A percentile compares a stretch with the other conserved stretches of the same genome.
Conservation (phyloP, 2,888 invertebrate genomes). For the Prenolepis imparis region DNA sequence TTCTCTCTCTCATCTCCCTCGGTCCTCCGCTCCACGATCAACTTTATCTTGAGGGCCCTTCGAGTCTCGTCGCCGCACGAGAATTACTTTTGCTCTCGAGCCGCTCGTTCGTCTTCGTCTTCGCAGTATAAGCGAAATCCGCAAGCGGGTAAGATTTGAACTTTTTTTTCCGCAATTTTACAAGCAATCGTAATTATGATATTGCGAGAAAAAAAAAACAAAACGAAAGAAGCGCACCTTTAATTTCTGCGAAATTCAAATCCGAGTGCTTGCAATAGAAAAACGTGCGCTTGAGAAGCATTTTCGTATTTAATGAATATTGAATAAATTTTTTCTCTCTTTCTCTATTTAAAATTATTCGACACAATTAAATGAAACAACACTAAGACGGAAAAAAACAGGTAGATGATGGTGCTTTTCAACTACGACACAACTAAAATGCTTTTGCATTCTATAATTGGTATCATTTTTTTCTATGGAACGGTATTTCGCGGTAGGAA, state of each 20-base stretch:
- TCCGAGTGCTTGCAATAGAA: background rate
- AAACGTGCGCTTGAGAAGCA: background rate
- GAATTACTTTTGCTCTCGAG: conserved; percentile 70
- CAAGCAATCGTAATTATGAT: conserved; percentile 23
- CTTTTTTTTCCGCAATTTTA: background rate
- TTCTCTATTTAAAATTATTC: background rate
- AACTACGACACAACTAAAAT: too few relatives aligned
- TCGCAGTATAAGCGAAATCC: conserved; percentile 7
- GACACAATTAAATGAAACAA: background rate
- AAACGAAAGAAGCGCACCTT: background rate
- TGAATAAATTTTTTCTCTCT: background rate
- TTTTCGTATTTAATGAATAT: background rate
- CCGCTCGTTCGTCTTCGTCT: conserved; percentile 45
- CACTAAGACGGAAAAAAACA: background rate
- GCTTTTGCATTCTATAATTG: too few relatives aligned
- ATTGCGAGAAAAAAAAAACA: background rate
- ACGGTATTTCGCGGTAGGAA: too few relatives aligned
- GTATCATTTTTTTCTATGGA: too few relatives aligned
- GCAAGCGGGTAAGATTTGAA: background rate
- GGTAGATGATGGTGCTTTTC: background rate
- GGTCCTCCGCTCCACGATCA: conserved; percentile 41
- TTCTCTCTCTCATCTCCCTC: conserved; percentile 55
- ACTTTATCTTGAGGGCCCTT: conserved; percentile 66
- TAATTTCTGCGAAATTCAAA: background rate
- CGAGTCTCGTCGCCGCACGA: conserved; percentile 61